Base-by-base conservation (phyloP, 2,797 vertebrate species). In the Arctocebus calabarensis region DNA sequence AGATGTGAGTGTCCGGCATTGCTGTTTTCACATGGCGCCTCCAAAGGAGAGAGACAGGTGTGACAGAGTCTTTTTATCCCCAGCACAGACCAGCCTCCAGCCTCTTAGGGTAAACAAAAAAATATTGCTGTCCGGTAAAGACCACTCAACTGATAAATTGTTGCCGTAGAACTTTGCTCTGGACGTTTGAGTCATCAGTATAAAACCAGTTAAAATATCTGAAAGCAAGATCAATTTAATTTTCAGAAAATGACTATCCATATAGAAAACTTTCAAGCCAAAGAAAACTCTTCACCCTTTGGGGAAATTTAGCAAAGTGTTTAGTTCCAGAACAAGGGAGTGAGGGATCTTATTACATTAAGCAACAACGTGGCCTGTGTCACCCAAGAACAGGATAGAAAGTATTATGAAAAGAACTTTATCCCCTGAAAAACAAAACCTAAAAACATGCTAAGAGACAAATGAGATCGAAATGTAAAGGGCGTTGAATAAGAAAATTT, bases 331-430 rank as follows among this genome's bases (percentile, higher is more conserved):
- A 52, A 13, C 1, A 32, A 22, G 17, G 6, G 52, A 1, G 8
- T 12, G 9, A 19, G 12, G 11, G 8, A 8, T 0, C 1, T 40
- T 2, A 0, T 10, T 1, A 0, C 4, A 17, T 2, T 43, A 3
- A n/a, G 11, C 17, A 12, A 5, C 5, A 32, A 43, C 14, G 16
- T 19, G 13, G 25, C 11, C 52, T 3, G 0, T 0, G 34, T 1
- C 8, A 4, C 3, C 17, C 43, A 7, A 5, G 17, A 48, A 8
- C 17, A 3, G 3, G 7, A 23, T 3, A 59, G 45, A 17, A 25
- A 40, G 5, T 1, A 3, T 19, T 34, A 14, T 4, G 13, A 22
- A 27, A 9, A 48, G 43, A 32, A 27, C 6, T 7, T 2, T 23
- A 0, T 9, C 61, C 43, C 25, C 45, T 12, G 1, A 14, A 73